A percentile compares a stretch with the other conserved stretches of the same genome.
Evolutionary conservation across 2,113 vertebrate species (phyloP).

Genomic region (Aspiorhynchus laticeps): DNA sequence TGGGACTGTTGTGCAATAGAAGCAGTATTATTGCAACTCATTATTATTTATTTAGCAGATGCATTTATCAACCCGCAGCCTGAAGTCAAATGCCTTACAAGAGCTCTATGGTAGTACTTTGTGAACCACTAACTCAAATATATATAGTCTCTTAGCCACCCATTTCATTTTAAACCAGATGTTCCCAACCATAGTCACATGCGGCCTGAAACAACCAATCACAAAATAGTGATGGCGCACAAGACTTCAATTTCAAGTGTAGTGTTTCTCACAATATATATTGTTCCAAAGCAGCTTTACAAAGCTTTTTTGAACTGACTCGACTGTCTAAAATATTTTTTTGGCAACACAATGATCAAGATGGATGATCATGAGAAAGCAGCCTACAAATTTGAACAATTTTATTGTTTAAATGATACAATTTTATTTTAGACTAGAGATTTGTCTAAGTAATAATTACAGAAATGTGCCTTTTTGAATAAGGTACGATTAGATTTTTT

Average conservation of each 20-base stretch:
- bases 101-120: background rate
- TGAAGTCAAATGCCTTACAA: background rate
- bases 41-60: slow-evolving; percentile 4
- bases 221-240: background rate
- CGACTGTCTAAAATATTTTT: background rate
- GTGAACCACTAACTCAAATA: background rate
- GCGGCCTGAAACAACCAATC: background rate
- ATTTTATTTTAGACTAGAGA: too few relatives aligned
- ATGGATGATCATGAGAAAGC: background rate
- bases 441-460: too few relatives aligned
- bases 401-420: background rate
- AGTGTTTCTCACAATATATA: background rate
- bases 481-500: too few relatives aligned
- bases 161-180: background rate
- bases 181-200: background rate
- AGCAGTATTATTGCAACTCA: background rate
- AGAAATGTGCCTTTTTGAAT: too few relatives aligned
- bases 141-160: background rate
- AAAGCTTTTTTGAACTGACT: background rate
- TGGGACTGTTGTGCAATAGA: background rate
- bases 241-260: background rate
- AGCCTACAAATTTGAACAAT: background rate
- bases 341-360: background rate
- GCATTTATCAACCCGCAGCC: background rate
- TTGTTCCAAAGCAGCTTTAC: background rate